Conservation (phyloP, 37 sponge, comb jelly and placozoan species). For the Mnemiopsis leidyi region DNA sequence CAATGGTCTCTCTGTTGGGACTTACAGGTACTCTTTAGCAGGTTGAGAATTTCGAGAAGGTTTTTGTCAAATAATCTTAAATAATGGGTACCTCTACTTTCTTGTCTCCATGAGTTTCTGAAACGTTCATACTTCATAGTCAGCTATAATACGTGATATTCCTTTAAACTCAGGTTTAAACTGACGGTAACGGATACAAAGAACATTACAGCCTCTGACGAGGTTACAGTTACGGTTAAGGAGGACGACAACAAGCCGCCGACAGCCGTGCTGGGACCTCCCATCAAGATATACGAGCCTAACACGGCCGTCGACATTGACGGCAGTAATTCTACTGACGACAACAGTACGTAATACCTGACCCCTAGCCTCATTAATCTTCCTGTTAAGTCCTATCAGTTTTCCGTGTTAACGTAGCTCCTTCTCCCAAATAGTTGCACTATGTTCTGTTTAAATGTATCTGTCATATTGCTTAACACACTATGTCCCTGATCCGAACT, state of each 20-base stretch:
- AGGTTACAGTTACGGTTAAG: slow-evolving; percentile 51
- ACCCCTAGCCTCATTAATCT: no score
- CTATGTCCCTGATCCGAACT: no score
- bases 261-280: not conserved
- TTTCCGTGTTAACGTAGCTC: not conserved
- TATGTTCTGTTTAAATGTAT: no score
- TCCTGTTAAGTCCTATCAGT: not conserved
- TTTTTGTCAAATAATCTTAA: no score
- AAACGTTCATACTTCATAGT: no score
- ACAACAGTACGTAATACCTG: slow-evolving; percentile 29
- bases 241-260: slow-evolving; percentile 49
- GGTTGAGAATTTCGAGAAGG: no score
- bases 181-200: slow-evolving; percentile 58
- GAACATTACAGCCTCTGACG: slow-evolving; percentile 26
- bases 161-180: slow-evolving; percentile 39
- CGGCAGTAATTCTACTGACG: slow-evolving; percentile 72
- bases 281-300: slow-evolving; percentile 69
- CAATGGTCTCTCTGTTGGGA: not conserved
- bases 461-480: no score
- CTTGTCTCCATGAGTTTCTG: no score
- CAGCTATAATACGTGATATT: no score
- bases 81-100: no score
- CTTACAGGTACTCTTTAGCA: slow-evolving; percentile 30
- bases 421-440: no score
- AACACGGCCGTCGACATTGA: slow-evolving; percentile 64